Base-by-base conservation (phyloP, 2,797 vertebrate genomes). In the Euphonia xanthogaster region DNA sequence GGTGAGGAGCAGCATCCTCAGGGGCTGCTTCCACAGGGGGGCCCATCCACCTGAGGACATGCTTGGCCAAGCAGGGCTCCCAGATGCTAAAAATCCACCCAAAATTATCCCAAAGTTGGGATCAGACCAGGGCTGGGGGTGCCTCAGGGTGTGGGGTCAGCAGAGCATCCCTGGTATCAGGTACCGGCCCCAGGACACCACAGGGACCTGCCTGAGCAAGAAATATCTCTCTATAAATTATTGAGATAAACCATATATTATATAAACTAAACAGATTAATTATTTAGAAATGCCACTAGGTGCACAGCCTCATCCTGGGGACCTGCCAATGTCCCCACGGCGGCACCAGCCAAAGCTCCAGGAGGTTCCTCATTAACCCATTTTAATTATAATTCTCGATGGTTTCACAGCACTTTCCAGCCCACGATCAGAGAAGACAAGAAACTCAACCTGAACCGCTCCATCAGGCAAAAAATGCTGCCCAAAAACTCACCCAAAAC, bases 1-100 rank as follows among this genome's bases (percentile, higher is more conserved):
- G 96, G 95, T 95, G 90, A 97, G 83, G 42, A 74, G 54, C 70
- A 74, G 48, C 68, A 76, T 35, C 87, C 57, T 12, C 2, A 2
- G 50, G 53, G 14, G 51, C 55, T 14, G 4, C 44, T 55, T n/a
- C 70, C 21, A 1, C 1, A 3, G 53, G 20, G 5, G 31, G 68
- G 23, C 18, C n/a, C 40, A 6, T 1, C 44, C 44, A 53, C 75
- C 50, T 5, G 1, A 23, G 76, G 54, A 27, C 73, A 68, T 31
- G 62, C 53, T 61, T 0, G 0, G 42, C 30, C 45, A 72, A 78
- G 72, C 12, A 39, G 42, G 48, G 65, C 33, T 84, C 37, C n/a
- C 45, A 61, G 50, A 5, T 12, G 53, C 21, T 23, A 39, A 84
- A 90, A 93, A 72, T 21, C 62, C 25, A 39, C 25, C 30, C 6